These are phyloP conservation scores for Tyria jacobaeae DNA, from an alignment of 2,888 invertebrate genomes.

Conservation along the genomic window DNA sequence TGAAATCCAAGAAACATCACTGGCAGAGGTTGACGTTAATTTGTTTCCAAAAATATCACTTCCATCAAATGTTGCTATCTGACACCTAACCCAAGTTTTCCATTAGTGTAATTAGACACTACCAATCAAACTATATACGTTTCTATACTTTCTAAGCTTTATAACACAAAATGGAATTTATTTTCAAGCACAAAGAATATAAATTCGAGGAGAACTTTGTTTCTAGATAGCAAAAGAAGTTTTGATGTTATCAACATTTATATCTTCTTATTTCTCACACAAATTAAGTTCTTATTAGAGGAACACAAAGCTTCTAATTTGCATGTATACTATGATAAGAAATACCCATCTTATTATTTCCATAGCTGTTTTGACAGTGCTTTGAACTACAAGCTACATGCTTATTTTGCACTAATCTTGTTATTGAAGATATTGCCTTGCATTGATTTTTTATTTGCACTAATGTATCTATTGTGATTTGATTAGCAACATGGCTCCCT, in stretches of 20 bases:
- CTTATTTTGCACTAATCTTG: too few species aligned
- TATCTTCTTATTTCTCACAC: conserved; percentile 22
- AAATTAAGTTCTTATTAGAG: conserved; percentile 23
- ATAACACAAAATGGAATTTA: conserved; percentile 14
- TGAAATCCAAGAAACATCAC: conserved; percentile 10
- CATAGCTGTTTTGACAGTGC: too few species aligned
- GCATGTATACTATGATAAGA: conserved; percentile 15
- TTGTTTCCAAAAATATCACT: conserved; percentile 38
- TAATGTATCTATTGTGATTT: too few species aligned
- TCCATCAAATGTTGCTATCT: conserved; percentile 36
- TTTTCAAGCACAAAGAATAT: neutral
- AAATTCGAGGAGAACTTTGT: conserved; percentile 5
- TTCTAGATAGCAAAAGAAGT: conserved; percentile 15
- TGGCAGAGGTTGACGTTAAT: conserved; percentile 28
- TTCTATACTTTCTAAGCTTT: neutral
- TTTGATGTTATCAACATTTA: conserved; percentile 18
- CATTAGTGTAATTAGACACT: conserved; percentile 47
- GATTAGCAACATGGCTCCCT: too few species aligned
- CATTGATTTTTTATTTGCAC: too few species aligned
- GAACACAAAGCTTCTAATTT: conserved; percentile 26
- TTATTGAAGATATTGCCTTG: too few species aligned
- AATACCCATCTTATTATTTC: neutral
- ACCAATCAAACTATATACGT: conserved; percentile 5
- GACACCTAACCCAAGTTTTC: conserved; percentile 45
- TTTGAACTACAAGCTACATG: too few species aligned